Base-by-base conservation (phyloP, 2,888 invertebrate species). In the Tipula unca region DNA sequence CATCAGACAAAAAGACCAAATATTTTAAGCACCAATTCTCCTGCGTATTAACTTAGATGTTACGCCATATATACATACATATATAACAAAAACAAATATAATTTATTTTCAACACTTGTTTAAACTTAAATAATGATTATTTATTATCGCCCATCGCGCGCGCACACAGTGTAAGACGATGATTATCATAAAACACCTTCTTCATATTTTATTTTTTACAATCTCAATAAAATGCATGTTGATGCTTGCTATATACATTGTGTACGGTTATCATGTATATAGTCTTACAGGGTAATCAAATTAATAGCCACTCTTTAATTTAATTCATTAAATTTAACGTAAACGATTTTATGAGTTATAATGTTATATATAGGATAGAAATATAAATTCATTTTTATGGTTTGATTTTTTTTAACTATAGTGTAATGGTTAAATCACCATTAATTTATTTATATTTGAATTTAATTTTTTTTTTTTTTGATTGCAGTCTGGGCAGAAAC, bases 401-500 rank as follows among this genome's bases (percentile, higher is more conserved):
- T 32, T 29, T 84, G 36, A n/a, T 85, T 86, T 86, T 87, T 86
- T 85, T 54, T 54, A 54, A 54, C 48, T 54, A 42, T 14, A 54
- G 17, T 17, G 48, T 17, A 54, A 10, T 2, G 39, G 6, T 54
- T 17, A 54, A 54, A 54, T 29, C 29, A 82, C n/a, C n/a, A 8
- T 54, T 29, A 83, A 82, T 82, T 82, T 32, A n/a, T 32, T 32
- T 17, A 14, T 85, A 32, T 32, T 32, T 32, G n/a, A n/a, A n/a
- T n/a, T n/a, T n/a, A n/a, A n/a, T n/a, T n/a, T n/a, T n/a, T n/a
- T n/a, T 85, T 29, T 85, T 48, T 48, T 42, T 48, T 89, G 89
- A 88, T 91, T 90, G 88, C 94, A 97, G 96, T 96, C 90, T 96
- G 96, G 96, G 96, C 96, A 87, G 96, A 96, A 91, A 95, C 95